A percentile compares a stretch with the other conserved stretches of the same genome.
Evolutionary conservation across 2,888 invertebrate genomes (phyloP).

Genomic region (Rotaria magnacalcarata): DNA sequence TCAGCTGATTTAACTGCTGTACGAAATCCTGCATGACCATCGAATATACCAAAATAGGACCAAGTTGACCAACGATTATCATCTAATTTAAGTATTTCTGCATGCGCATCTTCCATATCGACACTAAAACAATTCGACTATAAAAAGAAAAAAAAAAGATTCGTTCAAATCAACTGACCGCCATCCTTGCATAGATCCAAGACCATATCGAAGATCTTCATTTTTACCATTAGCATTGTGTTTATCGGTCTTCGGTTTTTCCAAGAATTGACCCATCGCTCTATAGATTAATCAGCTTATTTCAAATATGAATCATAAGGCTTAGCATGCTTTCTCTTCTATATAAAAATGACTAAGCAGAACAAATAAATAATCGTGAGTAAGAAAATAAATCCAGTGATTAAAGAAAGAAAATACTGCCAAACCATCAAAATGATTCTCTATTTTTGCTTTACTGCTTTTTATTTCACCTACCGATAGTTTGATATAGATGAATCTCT

Average conservation of each 20-base stretch:
- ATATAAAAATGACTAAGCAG: not conserved
- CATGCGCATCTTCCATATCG: slow-evolving; percentile 89
- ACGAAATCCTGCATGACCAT: slow-evolving; percentile 86
- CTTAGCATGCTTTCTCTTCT: too few relatives aligned
- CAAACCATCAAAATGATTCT: not conserved
- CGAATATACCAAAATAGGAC: slow-evolving; percentile 95
- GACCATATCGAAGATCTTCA: slow-evolving; percentile 74
- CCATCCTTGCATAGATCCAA: slow-evolving; percentile 92
- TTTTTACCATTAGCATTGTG: slow-evolving; percentile 88
- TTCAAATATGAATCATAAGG: not conserved
- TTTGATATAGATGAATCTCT: not conserved
- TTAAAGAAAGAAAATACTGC: too few relatives aligned
- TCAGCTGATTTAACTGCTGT: slow-evolving; percentile 83
- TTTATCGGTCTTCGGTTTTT: slow-evolving; percentile 96
- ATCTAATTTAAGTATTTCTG: slow-evolving; percentile 74
- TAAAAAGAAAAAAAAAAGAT: not conserved
- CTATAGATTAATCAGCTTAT: not conserved
- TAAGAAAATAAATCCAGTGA: too few relatives aligned
- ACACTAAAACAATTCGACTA: slow-evolving; percentile 58
- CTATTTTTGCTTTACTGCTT: not conserved
- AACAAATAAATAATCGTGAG: not conserved
- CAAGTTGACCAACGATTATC: slow-evolving; percentile 56
- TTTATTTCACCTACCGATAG: not conserved
- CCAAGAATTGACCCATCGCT: slow-evolving; percentile 91
- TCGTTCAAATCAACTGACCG: slow-evolving; percentile 58